A percentile compares a stretch with the other conserved stretches of the same genome.
phyloP scores from a whole-genome alignment of 2,113 vertebrate species.

The Perca fluviatilis region DNA sequence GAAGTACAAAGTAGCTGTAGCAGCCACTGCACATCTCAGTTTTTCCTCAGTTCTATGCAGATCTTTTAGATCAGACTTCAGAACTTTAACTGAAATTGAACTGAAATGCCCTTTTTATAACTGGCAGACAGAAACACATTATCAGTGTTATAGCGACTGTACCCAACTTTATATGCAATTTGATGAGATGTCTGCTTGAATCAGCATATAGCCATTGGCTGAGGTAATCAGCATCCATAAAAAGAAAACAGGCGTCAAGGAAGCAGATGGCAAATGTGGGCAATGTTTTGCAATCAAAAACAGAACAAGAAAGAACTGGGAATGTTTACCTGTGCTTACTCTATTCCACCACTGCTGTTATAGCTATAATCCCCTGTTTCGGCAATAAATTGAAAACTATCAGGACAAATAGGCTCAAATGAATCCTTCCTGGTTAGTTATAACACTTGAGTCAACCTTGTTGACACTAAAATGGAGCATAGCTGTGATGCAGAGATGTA shows the following conservation, averaged over 20 bases:
- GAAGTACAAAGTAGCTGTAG: not conserved
- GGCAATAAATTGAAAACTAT: not conserved
- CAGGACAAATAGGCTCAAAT: not conserved
- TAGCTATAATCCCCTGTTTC: not conserved
- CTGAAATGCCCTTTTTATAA: slow-evolving; percentile 24
- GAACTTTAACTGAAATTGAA: not conserved
- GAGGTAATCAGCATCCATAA: slow-evolving; percentile 43
- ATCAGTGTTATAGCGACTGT: slow-evolving; percentile 16
- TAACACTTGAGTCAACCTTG: not conserved
- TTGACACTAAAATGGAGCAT: not conserved
- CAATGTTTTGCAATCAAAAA: slow-evolving; percentile 30
- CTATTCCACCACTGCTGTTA: not conserved
- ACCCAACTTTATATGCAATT: slow-evolving; percentile 28
- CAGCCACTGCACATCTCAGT: not conserved
- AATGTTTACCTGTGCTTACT: slow-evolving; percentile 29
- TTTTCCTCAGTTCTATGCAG: not conserved
- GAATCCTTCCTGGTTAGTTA: not conserved
- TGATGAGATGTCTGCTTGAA: slow-evolving; percentile 45
- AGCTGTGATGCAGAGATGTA: not conserved
- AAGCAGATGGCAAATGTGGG: slow-evolving; percentile 61
- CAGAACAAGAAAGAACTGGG: slow-evolving; percentile 4
- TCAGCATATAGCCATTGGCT: slow-evolving; percentile 36
- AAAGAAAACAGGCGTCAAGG: slow-evolving; percentile 44
- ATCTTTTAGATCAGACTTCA: not conserved
- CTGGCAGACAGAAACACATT: slow-evolving; percentile 27